Base-by-base conservation (phyloP, 30 jellyfish, hydroid and myxozoan species). In the Aurelia coerulea region DNA sequence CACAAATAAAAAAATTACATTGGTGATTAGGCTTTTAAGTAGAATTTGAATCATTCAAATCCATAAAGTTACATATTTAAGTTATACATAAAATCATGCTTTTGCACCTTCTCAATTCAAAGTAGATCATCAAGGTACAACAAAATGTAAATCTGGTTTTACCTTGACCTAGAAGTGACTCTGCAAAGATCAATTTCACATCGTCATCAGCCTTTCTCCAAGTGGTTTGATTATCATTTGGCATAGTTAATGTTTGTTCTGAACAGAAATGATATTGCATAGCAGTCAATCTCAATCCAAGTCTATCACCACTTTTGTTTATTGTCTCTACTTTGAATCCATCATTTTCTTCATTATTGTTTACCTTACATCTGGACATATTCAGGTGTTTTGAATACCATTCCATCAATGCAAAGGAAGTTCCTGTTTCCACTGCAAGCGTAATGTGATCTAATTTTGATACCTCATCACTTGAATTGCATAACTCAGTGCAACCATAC, bases 131-230 rank as follows among this genome's bases (percentile, higher is more conserved):
- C 29, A 9, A 46, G 15, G 56, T 9, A 7, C 14, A 46, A 46
- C 56, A 46, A 0, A 46, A 5, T 46, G 14, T 46, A 46, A 9
- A 6, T 46, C 56, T 46, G 56, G 56, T 46, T 46, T 46, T 6
- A 89, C 98, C 97, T 82, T 94, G 87, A 23, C 86, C 91, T 4
- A 50, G 50, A 12, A 94, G 74, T 14, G 98, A 84, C 77, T 94
- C 98, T 64, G 88, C 94, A 94, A 94, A 83, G 14, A 94, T 94
- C 85, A 94, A 73, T 69, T 88, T 94, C 11, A 89, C 84, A 63
- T 75, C 68, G 2, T 79, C 81, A 31, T 66, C 81, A 18, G 56
- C 56, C 56, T 46, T 46, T 7, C 56, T 46, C 15, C 56, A 13
- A 46, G 56, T 46, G 12, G 12, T 46, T 46, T 46, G 56, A 51